Base-by-base conservation (phyloP, 1,140 invertebrate genomes). In the Patella vulgata region DNA sequence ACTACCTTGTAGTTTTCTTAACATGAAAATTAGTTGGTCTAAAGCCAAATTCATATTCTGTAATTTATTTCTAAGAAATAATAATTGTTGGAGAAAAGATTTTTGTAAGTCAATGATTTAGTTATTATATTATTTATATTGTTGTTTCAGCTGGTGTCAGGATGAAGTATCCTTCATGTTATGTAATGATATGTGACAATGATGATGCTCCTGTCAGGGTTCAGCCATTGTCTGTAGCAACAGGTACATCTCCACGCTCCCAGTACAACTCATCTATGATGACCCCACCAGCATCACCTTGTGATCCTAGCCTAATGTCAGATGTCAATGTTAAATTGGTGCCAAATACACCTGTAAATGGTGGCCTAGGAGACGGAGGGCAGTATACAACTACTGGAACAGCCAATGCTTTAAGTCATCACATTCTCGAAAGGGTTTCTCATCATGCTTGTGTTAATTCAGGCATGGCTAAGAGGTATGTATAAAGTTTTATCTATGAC, bases 141-240 rank as follows among this genome's bases (percentile, higher is more conserved):
- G n/a, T n/a, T n/a, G n/a, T 36, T 36, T 30, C 89, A 85, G 94
- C 93, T 80, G 94, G 94, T 58, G 91, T 94, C 57, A 91, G 93
- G 78, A 94, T 98, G 93, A 90, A 92, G 69, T 97, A 98, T 87
- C 96, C 96, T 23, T 90, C 92, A 23, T 93, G 92, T 85, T 98
- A 95, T 85, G 94, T 96, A 65, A 87, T 97, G 76, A 89, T 95
- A 64, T 94, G 93, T 68, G 94, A 96, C 79, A 88, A 93, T 88
- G 94, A 94, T 81, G 91, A 92, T 69, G n/a, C 59, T 2, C 47
- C 47, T 25, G 39, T 63, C 1, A 53, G 59, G 53, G 28, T 52
- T 40, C 61, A 63, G 59, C 66, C 71, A 8, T 5, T 60, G 23
- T 33, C 50, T 3, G 62, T 51, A 54, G 3, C 46, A 19, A 19